Evolutionary conservation across 2,888 invertebrate genomes (phyloP), one percentile per base, ranked within the genome.

Genomic region (Limnephilus auricula): DNA sequence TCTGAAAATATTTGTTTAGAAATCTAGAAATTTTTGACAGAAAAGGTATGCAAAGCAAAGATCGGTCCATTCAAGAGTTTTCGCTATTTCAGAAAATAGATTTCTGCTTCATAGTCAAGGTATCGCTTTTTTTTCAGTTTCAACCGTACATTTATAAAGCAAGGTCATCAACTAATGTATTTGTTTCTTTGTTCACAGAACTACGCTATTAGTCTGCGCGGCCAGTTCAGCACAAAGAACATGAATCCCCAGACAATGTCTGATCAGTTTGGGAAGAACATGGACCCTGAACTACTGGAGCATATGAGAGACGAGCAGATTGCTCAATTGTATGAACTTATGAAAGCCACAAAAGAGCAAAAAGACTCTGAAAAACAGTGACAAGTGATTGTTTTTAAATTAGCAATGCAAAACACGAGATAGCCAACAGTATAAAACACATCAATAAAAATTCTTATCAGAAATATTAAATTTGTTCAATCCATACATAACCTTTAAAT

Each of bases 301-400:
- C 95, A 97, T 94, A 97, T 99, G 94, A 97, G 96, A 85, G 98
- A 98, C 93, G 98, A 98, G 93, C 99, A 99, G 94, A 95, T 98
- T n/a, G 96, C 97, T 31, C 99, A 99, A 94, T 95, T 99, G 13
- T 98, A 98, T 94, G 98, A 98, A 94, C 95, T 99, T 13, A 97
- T 98, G 96, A 94, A 97, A 94, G 97, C 98, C 79, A 96, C 97
- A n/a, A 93, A 93, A 92, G n/a, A 80, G 31, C 50, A 65, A 25
- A 65, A 65, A 65, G 50, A 45, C 45, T 45, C 45, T 13, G 45
- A 65, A 5, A 65, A 65, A 65, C 50, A 65, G 50, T 65, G 80
- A 80, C 9, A 30, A 80, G 80, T 80, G 80, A 25, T 65, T 5
- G 6, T 65, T 65, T 65, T 25, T 65, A 25, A 25, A 6, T 5